These are phyloP conservation scores for Cardinalis cardinalis DNA, from an alignment of 2,113 vertebrate species.

Conservation along the genomic window DNA sequence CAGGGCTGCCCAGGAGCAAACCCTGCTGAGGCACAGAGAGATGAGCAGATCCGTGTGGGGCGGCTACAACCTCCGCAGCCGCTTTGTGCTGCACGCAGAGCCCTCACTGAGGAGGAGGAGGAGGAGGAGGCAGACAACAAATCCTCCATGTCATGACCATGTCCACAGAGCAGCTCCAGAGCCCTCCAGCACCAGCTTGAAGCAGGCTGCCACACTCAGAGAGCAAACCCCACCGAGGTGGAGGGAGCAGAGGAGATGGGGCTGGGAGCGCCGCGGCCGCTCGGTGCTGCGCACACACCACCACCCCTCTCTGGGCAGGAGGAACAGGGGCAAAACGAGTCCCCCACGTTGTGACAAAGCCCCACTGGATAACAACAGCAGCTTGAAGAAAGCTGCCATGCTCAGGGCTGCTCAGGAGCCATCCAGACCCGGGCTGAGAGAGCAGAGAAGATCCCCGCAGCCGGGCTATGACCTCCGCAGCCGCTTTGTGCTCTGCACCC, in stretches of 20 bases:
- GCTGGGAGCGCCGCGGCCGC: background rate
- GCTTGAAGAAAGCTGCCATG: background rate
- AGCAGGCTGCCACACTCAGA: background rate
- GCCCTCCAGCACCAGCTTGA: background rate
- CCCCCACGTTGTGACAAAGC: background rate
- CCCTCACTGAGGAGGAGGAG: rapidly evolving
- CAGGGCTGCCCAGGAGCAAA: background rate
- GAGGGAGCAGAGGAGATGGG: background rate
- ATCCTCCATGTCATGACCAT: background rate
- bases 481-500: background rate
- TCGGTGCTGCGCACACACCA: background rate
- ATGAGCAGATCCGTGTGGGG: rapidly evolving
- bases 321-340: background rate
- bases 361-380: background rate
- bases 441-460: background rate
- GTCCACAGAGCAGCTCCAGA: background rate
- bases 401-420: background rate
- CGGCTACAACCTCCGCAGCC: background rate
- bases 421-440: background rate
- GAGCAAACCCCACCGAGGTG: background rate
- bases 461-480: background rate
- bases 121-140: background rate
- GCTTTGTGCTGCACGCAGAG: background rate
- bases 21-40: background rate
- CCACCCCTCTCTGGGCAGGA: background rate